phyloP scores from a whole-genome alignment of 2,797 vertebrate species.

The Leontopithecus rosalia region DNA sequence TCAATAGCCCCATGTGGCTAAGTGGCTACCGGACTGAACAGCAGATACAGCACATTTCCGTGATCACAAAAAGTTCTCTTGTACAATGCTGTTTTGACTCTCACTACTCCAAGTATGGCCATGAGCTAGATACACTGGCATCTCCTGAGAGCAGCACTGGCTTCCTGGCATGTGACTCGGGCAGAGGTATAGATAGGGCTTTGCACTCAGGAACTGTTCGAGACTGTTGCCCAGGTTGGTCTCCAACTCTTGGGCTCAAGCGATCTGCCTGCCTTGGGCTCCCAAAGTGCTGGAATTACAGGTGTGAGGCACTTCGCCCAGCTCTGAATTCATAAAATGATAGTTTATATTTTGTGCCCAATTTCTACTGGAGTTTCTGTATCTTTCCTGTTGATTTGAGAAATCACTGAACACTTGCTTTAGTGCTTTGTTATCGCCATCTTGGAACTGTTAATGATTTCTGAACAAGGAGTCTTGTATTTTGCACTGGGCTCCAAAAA shows the following conservation, averaged over 20 bases:
- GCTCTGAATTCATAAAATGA: neutral
- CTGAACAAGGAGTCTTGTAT: neutral
- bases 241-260: neutral
- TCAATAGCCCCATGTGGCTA: neutral
- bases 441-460: neutral
- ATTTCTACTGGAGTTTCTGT: neutral
- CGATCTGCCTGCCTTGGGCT: neutral
- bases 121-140: neutral
- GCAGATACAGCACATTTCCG: neutral
- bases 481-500: neutral
- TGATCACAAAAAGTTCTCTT: neutral
- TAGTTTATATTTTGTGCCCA: neutral
- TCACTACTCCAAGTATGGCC: neutral
- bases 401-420: neutral
- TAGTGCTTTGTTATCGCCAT: neutral
- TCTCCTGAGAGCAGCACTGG: fast-evolving
- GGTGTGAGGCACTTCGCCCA: neutral
- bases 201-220: neutral
- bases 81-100: neutral
- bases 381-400: neutral
- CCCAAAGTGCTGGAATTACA: neutral
- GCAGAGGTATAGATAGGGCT: fast-evolving
- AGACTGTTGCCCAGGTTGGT: neutral
- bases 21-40: neutral
- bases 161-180: fast-evolving